These are phyloP conservation scores for Premnoplex brunnescens DNA, from an alignment of 2,797 vertebrate species.

Conservation along the genomic window DNA sequence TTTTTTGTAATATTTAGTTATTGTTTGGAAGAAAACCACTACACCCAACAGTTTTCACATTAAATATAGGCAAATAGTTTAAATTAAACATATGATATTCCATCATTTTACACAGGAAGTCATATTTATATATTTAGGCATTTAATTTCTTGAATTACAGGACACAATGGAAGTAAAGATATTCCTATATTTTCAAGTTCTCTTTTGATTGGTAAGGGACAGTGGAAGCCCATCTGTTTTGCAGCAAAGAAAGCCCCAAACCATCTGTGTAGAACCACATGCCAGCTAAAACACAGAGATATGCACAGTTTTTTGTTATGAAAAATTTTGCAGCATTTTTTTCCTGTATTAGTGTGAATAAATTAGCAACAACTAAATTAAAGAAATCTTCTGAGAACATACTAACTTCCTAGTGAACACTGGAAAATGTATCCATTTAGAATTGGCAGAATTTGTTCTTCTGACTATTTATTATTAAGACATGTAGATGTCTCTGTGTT, in stretches of 20 bases:
- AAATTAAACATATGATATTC: constrained; percentile 76
- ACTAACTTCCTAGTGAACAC: constrained; percentile 77
- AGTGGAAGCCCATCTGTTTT: constrained; percentile 87
- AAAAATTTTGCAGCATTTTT: constrained; percentile 83
- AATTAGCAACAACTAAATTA: constrained; percentile 85
- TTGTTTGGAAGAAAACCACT: constrained; percentile 74
- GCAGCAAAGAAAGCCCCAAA: constrained; percentile 86
- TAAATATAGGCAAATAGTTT: constrained; percentile 78
- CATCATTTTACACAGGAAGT: constrained; percentile 75
- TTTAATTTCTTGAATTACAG: constrained; percentile 82
- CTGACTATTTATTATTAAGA: constrained; percentile 30
- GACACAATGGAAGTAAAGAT: constrained; percentile 81
- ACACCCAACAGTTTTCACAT: constrained; percentile 69
- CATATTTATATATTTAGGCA: constrained; percentile 77
- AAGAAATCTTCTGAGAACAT: constrained; percentile 81
- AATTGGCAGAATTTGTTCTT: constrained; percentile 52
- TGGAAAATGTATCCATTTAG: constrained; percentile 69
- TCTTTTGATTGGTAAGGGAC: constrained; percentile 84
- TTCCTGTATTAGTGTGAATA: constrained; percentile 84
- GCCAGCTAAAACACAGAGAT: constrained; percentile 87
- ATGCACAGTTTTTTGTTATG: constrained; percentile 87
- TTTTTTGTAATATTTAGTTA: constrained; percentile 74
- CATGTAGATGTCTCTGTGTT: constrained; percentile 34
- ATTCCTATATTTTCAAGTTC: constrained; percentile 82
- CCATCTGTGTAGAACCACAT: constrained; percentile 87